A percentile compares a stretch with the other conserved stretches of the same genome.
Conservation (phyloP, 2,888 invertebrate species). For the Athalia circularis region DNA sequence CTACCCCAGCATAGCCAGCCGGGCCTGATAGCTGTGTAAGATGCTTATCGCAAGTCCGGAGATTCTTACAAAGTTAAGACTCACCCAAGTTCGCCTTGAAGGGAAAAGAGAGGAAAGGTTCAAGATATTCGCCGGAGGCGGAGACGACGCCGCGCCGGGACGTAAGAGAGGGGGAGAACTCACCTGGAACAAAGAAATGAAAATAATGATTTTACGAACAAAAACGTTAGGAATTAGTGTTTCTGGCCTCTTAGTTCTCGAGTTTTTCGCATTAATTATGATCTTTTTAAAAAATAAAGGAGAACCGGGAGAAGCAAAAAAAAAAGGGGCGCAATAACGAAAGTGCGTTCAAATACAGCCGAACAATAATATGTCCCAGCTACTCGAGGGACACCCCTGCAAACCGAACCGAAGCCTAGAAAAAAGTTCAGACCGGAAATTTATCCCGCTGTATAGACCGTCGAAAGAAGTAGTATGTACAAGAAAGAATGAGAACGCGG, state of each 20-base stretch:
- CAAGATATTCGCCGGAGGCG: neutral
- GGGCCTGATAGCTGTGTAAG: slow-evolving; percentile 31
- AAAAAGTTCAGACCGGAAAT: slow-evolving; percentile 20
- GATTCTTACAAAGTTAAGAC: slow-evolving; percentile 55
- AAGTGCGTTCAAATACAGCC: neutral
- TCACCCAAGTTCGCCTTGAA: slow-evolving; percentile 51
- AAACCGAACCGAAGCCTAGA: neutral
- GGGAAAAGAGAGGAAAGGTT: slow-evolving; percentile 1
- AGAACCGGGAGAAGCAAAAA: neutral
- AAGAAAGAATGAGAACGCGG: neutral
- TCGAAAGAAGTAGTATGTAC: neutral
- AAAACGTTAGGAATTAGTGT: slow-evolving; percentile 39
- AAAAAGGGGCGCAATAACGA: neutral
- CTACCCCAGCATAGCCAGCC: neutral
- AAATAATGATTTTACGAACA: slow-evolving; percentile 38
- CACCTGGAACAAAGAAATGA: slow-evolving; percentile 43
- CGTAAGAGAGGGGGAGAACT: slow-evolving; percentile 9
- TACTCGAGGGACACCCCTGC: too few relatives aligned
- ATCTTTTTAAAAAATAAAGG: neutral
- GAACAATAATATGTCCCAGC: slow-evolving; percentile 3
- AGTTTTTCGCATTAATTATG: slow-evolving; percentile 35
- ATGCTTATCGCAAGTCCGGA: slow-evolving; percentile 50
- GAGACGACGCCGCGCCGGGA: neutral
- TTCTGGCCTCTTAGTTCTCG: slow-evolving; percentile 26
- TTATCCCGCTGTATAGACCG: slow-evolving; percentile 16